Percentiles rank a stretch among this genome's conserved stretches.
phyloP scores from a whole-genome alignment of 2,797 vertebrate species.

The Typhlichthys subterraneus region DNA sequence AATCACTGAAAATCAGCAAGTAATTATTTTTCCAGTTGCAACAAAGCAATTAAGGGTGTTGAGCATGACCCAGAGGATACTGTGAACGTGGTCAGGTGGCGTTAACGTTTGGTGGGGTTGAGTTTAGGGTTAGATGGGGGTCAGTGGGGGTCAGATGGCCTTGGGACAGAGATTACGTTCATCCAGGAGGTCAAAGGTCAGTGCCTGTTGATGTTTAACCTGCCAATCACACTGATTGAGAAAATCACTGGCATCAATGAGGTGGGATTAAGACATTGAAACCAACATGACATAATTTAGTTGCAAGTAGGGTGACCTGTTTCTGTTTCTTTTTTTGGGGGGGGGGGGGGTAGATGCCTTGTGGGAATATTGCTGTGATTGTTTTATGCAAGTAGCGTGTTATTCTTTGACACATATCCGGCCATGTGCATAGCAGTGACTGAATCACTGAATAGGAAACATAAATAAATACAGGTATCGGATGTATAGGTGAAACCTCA shows the following conservation, averaged over 20 bases:
- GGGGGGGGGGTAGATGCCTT: neutral
- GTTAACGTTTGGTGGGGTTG: slow-evolving; percentile 1
- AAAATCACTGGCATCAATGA: slow-evolving; percentile 28
- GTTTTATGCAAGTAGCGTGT: neutral
- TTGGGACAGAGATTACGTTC: slow-evolving; percentile 38
- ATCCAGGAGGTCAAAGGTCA: slow-evolving; percentile 42
- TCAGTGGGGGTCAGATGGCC: slow-evolving; percentile 35
- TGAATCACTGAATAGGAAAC: neutral
- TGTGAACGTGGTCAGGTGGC: neutral
- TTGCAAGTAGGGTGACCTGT: slow-evolving; percentile 27
- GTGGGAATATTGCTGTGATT: slow-evolving; percentile 8
- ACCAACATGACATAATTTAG: slow-evolving; percentile 23
- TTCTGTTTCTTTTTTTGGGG: neutral
- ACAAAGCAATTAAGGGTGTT: no score
- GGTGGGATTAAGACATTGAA: slow-evolving; percentile 29
- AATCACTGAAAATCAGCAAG: no score
- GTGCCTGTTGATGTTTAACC: slow-evolving; percentile 49
- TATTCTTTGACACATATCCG: neutral
- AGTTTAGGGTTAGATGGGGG: slow-evolving; percentile 23
- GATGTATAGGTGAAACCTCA: neutral
- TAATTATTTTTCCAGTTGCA: no score
- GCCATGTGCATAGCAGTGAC: slow-evolving; percentile 3
- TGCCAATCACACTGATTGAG: slow-evolving; percentile 46
- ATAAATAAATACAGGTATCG: neutral
- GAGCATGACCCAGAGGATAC: neutral